These are phyloP conservation scores for Amphipoea lucens DNA, from an alignment of 2,888 invertebrate species.

Conservation along the genomic window DNA sequence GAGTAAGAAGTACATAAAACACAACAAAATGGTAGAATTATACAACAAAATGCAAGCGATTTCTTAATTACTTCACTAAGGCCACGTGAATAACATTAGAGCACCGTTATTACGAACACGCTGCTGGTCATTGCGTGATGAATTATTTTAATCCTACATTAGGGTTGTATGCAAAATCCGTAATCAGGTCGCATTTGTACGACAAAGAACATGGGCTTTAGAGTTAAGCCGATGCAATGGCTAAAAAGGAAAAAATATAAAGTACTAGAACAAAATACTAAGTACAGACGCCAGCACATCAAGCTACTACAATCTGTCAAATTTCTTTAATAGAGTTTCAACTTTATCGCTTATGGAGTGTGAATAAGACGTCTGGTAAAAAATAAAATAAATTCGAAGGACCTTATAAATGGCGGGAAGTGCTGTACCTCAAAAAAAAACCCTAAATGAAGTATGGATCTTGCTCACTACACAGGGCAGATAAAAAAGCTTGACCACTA, in stretches of 20 bases:
- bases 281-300: no score
- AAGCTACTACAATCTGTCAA: no score
- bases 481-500: no score
- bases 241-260: slow-evolving; percentile 5
- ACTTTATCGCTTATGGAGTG: no score
- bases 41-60: slow-evolving; percentile 16
- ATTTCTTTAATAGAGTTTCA: no score
- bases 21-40: background rate
- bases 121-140: slow-evolving; percentile 59
- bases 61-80: slow-evolving; percentile 33
- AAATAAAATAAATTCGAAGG: no score
- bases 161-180: slow-evolving; percentile 51
- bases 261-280: background rate
- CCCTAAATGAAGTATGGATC: no score
- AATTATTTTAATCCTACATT: slow-evolving; percentile 61
- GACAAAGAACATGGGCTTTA: slow-evolving; percentile 26
- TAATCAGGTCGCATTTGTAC: slow-evolving; percentile 55
- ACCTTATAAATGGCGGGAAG: no score
- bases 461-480: no score
- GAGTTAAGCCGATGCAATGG: slow-evolving; percentile 12
- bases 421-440: no score
- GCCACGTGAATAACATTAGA: slow-evolving; percentile 47
- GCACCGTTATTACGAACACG: slow-evolving; percentile 32
- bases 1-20: background rate
- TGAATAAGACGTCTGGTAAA: no score